Evolutionary conservation across 2,113 vertebrate genomes (phyloP).

Genomic region (Empidonax traillii): DNA sequence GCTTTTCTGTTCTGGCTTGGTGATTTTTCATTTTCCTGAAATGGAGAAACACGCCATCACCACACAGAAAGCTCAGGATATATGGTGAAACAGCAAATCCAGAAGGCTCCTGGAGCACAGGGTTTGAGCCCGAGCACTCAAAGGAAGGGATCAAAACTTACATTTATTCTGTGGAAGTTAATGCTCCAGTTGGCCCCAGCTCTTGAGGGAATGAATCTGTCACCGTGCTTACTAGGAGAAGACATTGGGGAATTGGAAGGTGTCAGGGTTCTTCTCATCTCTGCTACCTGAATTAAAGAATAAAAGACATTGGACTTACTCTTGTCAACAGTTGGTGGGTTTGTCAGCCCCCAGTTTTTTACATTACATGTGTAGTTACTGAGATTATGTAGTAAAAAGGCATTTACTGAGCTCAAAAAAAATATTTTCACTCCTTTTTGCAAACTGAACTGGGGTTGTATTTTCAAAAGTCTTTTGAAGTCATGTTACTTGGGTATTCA

Average conservation of each 20-base stretch:
- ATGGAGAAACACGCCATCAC: neutral
- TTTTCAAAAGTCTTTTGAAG: neutral
- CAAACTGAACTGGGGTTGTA: neutral
- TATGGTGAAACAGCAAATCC: rapidly evolving
- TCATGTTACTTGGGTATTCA: neutral
- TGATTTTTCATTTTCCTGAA: slow-evolving; percentile 96
- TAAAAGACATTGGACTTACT: neutral
- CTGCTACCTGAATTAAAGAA: slow-evolving; percentile 72
- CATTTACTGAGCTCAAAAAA: neutral
- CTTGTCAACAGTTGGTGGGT: neutral
- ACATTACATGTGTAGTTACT: rapidly evolving
- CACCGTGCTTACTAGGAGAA: slow-evolving; percentile 95
- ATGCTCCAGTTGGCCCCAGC: slow-evolving; percentile 99
- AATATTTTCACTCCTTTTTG: neutral
- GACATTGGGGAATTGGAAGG: slow-evolving; percentile 94
- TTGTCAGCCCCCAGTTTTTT: neutral
- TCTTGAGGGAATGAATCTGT: slow-evolving; percentile 96
- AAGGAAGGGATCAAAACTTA: slow-evolving; percentile 59
- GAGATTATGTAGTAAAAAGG: neutral
- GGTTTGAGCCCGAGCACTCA: neutral
- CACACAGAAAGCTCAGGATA: neutral
- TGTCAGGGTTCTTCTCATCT: slow-evolving; percentile 87
- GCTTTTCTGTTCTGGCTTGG: slow-evolving; percentile 98
- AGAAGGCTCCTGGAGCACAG: neutral
- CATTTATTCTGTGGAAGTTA: slow-evolving; percentile 97